phyloP scores from a whole-genome alignment of 2,888 invertebrate species.

The Drosophila buzzatii region DNA sequence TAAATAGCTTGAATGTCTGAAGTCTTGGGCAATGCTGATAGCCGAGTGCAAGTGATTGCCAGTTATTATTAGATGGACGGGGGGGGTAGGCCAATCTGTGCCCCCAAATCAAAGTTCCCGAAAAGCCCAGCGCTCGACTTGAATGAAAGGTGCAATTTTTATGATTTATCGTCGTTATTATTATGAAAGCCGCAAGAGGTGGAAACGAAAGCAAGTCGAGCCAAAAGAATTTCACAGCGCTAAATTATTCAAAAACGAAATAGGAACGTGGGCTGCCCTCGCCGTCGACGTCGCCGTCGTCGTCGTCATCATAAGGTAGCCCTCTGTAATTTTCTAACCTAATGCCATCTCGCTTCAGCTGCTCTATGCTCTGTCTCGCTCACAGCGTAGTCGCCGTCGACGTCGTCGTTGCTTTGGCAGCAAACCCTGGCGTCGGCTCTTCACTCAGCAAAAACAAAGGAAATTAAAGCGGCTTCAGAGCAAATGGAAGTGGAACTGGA shows the following conservation, averaged over 20 bases:
- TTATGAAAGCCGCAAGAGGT: conserved; percentile 76
- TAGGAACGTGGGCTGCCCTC: conserved; percentile 61
- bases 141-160: conserved; percentile 85
- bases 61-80: conserved; percentile 39
- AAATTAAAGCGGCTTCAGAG: conserved; percentile 50
- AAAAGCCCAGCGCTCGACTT: conserved; percentile 60
- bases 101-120: conserved; percentile 58
- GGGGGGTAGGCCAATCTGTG: conserved; percentile 44
- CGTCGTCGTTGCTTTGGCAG: conserved; percentile 15
- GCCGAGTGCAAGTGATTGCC: conserved; percentile 43
- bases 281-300: conserved; percentile 7
- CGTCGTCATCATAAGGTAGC: conserved; percentile 49
- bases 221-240: conserved; percentile 71
- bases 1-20: conserved; percentile 1
- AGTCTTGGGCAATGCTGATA: conserved; percentile 14
- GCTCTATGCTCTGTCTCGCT: conserved; percentile 21
- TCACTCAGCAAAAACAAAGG: conserved; percentile 49
- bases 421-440: conserved; percentile 31
- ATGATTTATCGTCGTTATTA: conserved; percentile 85
- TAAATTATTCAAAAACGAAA: conserved; percentile 76
- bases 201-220: conserved; percentile 46
- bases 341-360: conserved; percentile 43
- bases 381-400: not conserved
- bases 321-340: conserved; percentile 71
- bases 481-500: conserved; percentile 29